phyloP scores from a whole-genome alignment of 2,113 vertebrate species.

The Castor canadensis region DNA sequence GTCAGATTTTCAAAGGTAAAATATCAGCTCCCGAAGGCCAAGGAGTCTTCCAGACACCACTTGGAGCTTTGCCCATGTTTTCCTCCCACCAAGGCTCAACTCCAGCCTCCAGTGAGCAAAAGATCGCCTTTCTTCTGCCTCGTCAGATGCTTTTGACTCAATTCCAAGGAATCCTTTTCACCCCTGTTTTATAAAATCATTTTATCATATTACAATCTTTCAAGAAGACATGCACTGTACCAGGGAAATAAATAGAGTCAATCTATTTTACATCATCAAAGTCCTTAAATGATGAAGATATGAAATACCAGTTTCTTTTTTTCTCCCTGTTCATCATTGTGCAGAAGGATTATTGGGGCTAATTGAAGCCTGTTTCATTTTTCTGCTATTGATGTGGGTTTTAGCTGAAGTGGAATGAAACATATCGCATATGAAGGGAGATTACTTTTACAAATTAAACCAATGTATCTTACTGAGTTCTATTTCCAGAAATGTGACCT shows the following conservation, averaged over 20 bases:
- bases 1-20: not conserved
- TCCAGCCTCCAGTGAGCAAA: not conserved
- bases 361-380: conserved; percentile 83
- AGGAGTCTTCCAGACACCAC: not conserved
- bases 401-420: conserved; percentile 84
- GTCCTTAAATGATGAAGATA: conserved; percentile 73
- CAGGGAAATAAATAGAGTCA: conserved; percentile 79
- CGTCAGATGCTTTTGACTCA: conserved; percentile 72
- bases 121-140: conserved; percentile 12
- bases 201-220: conserved; percentile 72
- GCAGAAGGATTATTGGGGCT: conserved; percentile 83
- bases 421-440: conserved; percentile 78
- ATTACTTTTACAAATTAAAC: conserved; percentile 88
- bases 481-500: conserved; percentile 75
- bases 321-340: conserved; percentile 80
- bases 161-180: conserved; percentile 75
- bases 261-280: conserved; percentile 80
- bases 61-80: not conserved
- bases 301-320: conserved; percentile 47
- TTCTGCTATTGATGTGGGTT: conserved; percentile 79
- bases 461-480: conserved; percentile 75
- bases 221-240: conserved; percentile 59
- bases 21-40: not conserved
- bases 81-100: not conserved
- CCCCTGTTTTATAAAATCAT: conserved; percentile 72